Percentiles rank a stretch among this genome's conserved stretches.
Conservation (phyloP, 2,888 invertebrate species). For the Heliothis peltigera region DNA sequence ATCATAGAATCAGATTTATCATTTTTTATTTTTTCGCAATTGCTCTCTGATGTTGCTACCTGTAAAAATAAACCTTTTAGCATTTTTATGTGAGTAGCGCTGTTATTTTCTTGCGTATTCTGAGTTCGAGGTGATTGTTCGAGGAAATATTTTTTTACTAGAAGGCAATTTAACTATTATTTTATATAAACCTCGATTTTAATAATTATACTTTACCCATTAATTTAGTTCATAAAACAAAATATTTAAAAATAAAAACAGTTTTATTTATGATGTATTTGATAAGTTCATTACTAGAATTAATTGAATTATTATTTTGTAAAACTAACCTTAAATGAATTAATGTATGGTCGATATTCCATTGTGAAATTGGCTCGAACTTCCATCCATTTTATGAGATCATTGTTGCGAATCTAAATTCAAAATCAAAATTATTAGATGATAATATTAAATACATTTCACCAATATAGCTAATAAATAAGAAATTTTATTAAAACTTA, state of each 20-base stretch:
- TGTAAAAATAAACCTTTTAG: constrained; percentile 42
- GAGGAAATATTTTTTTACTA: too few species aligned
- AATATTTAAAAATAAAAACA: too few species aligned
- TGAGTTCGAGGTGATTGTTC: too few species aligned
- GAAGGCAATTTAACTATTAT: too few species aligned
- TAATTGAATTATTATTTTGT: background rate
- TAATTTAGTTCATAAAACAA: too few species aligned
- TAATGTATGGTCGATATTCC: constrained; percentile 59
- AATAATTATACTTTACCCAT: too few species aligned
- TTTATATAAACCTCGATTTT: too few species aligned
- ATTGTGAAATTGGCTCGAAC: constrained; percentile 59
- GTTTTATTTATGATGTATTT: too few species aligned
- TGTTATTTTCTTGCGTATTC: too few species aligned
- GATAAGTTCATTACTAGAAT: background rate
- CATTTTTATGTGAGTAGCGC: too few species aligned
- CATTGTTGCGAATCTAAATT: constrained; percentile 71
- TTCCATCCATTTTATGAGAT: constrained; percentile 68
- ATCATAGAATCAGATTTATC: constrained; percentile 1
- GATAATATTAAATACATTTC: too few species aligned
- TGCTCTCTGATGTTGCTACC: constrained; percentile 44
- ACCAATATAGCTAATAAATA: background rate
- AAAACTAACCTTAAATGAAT: constrained; percentile 62
- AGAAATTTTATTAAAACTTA: constrained; percentile 24
- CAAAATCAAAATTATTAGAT: constrained; percentile 8
- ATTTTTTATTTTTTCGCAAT: constrained; percentile 13